Conservation (phyloP, 2,888 invertebrate species). For the Elmis aenea region DNA sequence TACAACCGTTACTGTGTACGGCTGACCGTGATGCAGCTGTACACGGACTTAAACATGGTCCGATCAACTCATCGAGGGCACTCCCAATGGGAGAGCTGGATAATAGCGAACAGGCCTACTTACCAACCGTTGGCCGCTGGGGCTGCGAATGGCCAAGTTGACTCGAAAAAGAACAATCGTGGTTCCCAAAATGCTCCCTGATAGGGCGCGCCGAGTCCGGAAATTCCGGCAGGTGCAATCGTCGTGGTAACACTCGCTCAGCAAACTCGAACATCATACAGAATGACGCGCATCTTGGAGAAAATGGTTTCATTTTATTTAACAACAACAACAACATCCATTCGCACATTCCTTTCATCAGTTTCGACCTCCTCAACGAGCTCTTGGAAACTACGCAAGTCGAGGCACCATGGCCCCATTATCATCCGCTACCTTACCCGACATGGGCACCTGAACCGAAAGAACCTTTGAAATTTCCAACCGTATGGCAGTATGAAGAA, state of each 20-base stretch:
- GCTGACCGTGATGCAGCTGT: conserved; percentile 42
- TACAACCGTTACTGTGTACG: conserved; percentile 39
- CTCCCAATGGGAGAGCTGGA: conserved; percentile 15
- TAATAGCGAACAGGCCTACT: conserved; percentile 52
- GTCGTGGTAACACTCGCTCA: conserved; percentile 38
- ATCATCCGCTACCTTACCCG: conserved; percentile 71
- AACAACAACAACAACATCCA: conserved; percentile 20
- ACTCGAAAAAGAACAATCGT: conserved; percentile 69
- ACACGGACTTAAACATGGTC: conserved; percentile 26
- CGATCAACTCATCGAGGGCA: conserved; percentile 52
- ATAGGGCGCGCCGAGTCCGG: conserved; percentile 42
- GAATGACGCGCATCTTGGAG: conserved; percentile 43
- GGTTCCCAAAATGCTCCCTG: conserved; percentile 44
- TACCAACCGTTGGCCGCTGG: conserved; percentile 85
- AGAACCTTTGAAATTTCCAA: conserved; percentile 49
- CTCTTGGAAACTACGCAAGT: conserved; percentile 42
- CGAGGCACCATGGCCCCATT: conserved; percentile 59
- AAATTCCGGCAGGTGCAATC: conserved; percentile 21
- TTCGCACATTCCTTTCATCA: conserved; percentile 5
- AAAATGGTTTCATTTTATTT: conserved; percentile 16
- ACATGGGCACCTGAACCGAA: conserved; percentile 58
- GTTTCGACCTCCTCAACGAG: conserved; percentile 9
- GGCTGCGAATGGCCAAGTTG: conserved; percentile 96
- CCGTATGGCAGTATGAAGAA: conserved; percentile 68
- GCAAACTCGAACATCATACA: conserved; percentile 31